These are phyloP conservation scores for Ectropis grisescens DNA, from an alignment of 1,140 invertebrate species.

Conservation along the genomic window DNA sequence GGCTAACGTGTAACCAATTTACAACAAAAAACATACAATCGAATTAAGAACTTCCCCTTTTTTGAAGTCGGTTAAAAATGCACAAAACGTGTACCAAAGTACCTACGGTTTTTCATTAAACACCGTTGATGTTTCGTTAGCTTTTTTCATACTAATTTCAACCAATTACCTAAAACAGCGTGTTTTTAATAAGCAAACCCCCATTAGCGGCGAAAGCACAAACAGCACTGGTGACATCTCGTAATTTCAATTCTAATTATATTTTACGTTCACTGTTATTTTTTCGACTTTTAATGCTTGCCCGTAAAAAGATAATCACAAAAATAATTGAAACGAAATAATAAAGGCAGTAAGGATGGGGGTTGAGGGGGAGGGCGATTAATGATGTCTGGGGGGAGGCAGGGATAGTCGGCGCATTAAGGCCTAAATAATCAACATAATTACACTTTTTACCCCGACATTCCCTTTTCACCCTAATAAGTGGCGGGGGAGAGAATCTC, in stretches of 20 bases:
- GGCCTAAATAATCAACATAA: conserved; percentile 69
- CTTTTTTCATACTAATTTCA: too few relatives aligned
- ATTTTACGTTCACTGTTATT: conserved; percentile 63
- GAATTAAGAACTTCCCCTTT: too few relatives aligned
- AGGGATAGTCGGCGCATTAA: conserved; percentile 68
- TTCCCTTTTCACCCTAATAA: conserved; percentile 50
- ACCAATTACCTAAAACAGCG: too few relatives aligned
- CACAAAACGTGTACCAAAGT: too few relatives aligned
- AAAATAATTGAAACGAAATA: conserved; percentile 71
- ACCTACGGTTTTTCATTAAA: too few relatives aligned
- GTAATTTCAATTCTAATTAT: conserved; percentile 63
- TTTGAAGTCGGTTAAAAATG: too few relatives aligned
- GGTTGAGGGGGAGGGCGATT: conserved; percentile 46
- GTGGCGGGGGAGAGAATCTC: conserved; percentile 48
- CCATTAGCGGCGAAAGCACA: conserved; percentile 11
- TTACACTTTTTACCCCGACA: conserved; percentile 63
- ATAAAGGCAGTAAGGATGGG: conserved; percentile 44
- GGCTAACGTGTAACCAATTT: too few relatives aligned
- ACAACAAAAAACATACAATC: too few relatives aligned
- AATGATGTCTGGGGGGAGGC: conserved; percentile 45
- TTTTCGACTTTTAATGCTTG: conserved; percentile 64
- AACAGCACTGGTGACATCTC: conserved; percentile 37
- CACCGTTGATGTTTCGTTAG: too few relatives aligned
- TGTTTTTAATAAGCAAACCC: background rate
- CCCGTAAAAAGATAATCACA: conserved; percentile 69